Evolutionary conservation across 2,797 vertebrate species (phyloP).

Genomic region (Coluber constrictor): DNA sequence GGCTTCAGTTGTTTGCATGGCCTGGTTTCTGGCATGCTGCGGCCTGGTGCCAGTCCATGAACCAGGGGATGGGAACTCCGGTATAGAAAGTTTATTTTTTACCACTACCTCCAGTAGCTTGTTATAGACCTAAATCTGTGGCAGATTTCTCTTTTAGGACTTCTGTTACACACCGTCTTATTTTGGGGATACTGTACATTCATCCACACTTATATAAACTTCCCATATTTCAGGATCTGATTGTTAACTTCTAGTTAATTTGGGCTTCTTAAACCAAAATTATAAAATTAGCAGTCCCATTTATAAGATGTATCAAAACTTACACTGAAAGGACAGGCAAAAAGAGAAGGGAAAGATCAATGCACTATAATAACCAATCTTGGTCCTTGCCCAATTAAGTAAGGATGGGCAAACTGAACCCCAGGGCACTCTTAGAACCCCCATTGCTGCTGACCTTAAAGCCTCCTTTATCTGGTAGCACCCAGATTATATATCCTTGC

Average conservation of each 20-base stretch:
- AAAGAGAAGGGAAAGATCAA: background rate
- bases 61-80: accelerated
- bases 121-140: background rate
- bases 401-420: background rate
- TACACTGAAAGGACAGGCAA: background rate
- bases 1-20: background rate
- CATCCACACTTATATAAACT: background rate
- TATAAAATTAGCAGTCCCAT: background rate
- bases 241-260: background rate
- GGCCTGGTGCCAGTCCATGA: background rate
- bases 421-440: background rate
- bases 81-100: background rate
- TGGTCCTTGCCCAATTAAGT: background rate
- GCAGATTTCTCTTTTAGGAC: background rate
- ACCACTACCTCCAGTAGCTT: background rate
- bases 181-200: background rate
- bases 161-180: background rate
- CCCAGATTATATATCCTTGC: background rate
- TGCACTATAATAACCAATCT: background rate
- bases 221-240: background rate
- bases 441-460: background rate
- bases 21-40: background rate
- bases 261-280: background rate
- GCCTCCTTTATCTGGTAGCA: background rate
- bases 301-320: background rate